These are phyloP conservation scores for Bubo bubo DNA, from an alignment of 2,113 vertebrate genomes.

Conservation along the genomic window DNA sequence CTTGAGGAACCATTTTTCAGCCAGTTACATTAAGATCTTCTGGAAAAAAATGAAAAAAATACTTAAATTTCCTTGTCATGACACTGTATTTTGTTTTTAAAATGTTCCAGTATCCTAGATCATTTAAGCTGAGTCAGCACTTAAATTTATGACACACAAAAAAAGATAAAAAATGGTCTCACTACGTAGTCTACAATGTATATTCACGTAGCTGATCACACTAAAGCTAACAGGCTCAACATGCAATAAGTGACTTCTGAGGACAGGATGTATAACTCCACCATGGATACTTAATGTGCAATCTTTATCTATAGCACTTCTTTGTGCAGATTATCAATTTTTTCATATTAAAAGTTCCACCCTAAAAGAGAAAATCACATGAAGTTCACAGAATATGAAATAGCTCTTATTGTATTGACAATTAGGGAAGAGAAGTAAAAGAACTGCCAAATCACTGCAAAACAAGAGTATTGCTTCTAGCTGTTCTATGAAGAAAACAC, in stretches of 20 bases:
- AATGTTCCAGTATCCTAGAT: background rate
- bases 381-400: background rate
- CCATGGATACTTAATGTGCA: background rate
- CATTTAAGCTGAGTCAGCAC: background rate
- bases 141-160: background rate
- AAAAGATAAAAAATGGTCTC: background rate
- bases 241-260: background rate
- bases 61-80: background rate
- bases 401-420: background rate
- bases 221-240: background rate
- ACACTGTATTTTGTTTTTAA: background rate
- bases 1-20: constrained; percentile 27
- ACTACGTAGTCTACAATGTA: background rate
- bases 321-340: background rate
- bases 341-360: background rate
- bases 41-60: background rate
- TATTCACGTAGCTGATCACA: background rate
- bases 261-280: background rate
- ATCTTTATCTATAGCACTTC: background rate
- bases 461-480: background rate
- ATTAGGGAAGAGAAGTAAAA: background rate
- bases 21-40: constrained; percentile 1
- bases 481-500: background rate
- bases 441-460: background rate
- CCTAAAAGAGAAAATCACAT: background rate